These are phyloP conservation scores for Autographa pulchrina DNA, from an alignment of 2,888 invertebrate species.

Conservation along the genomic window DNA sequence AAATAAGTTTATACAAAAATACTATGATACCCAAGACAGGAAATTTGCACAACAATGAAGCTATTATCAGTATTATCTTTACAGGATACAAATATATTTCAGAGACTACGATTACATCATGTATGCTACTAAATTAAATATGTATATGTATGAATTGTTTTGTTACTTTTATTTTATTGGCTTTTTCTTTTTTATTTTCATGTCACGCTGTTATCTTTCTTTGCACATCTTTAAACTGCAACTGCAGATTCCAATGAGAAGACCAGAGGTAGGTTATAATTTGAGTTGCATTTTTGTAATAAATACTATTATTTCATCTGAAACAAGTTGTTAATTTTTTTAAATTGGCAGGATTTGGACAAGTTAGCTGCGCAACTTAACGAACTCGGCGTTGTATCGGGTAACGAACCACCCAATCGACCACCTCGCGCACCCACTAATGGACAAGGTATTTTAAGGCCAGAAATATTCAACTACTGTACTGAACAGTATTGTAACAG, in stretches of 20 bases:
- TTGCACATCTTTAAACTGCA: constrained; percentile 80
- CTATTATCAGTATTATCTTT: background rate
- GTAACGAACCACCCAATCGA: constrained; percentile 91
- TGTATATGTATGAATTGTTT: constrained; percentile 34
- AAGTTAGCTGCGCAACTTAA: constrained; percentile 98
- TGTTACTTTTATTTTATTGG: constrained; percentile 73
- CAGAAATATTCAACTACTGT: background rate
- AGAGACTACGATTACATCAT: constrained; percentile 48
- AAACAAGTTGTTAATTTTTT: constrained; percentile 25
- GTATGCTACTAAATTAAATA: constrained; percentile 39
- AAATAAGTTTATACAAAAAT: constrained; percentile 32
- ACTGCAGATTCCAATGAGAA: constrained; percentile 95
- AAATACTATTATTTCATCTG: constrained; percentile 27
- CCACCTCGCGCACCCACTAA: constrained; percentile 85
- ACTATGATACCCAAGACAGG: constrained; percentile 13
- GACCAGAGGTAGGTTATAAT: constrained; percentile 95
- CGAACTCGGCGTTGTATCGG: constrained; percentile 95
- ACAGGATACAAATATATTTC: background rate
- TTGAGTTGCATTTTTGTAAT: constrained; percentile 44
- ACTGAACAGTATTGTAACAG: background rate
- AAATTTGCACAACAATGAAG: background rate
- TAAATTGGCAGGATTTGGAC: constrained; percentile 95
- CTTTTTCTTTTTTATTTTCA: constrained; percentile 85
- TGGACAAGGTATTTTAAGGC: constrained; percentile 78
- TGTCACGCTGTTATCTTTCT: constrained; percentile 88